phyloP scores from a whole-genome alignment of 2,113 vertebrate species.

The Sebastes schlegelii region DNA sequence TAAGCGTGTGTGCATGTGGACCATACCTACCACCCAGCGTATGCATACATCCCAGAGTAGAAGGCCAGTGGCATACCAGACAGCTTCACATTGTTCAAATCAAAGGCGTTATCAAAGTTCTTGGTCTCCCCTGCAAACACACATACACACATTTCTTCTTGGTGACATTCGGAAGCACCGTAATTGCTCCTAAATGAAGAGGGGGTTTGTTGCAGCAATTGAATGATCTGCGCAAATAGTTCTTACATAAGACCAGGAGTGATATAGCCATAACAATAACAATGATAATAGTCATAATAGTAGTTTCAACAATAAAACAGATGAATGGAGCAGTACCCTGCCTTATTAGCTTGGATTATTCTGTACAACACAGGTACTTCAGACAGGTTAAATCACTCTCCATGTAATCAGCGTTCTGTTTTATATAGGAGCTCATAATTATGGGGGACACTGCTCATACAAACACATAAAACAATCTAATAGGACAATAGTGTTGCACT shows the following conservation, averaged over 20 bases:
- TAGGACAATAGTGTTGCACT: neutral
- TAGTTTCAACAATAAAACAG: neutral
- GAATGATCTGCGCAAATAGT: neutral
- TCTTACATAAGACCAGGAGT: neutral
- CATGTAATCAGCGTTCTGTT: neutral
- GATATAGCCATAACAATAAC: neutral
- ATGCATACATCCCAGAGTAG: slow-evolving; percentile 99
- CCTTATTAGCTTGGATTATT: neutral
- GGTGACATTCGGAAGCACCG: neutral
- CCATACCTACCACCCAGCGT: slow-evolving; percentile 94
- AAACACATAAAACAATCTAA: neutral
- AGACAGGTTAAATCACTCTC: neutral
- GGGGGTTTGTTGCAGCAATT: neutral
- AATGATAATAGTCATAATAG: neutral
- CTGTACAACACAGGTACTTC: neutral
- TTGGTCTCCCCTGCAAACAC: slow-evolving; percentile 89
- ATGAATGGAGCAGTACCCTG: neutral
- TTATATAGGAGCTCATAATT: neutral
- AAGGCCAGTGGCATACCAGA: slow-evolving; percentile 93
- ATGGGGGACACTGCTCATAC: neutral
- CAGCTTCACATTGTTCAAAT: slow-evolving; percentile 84
- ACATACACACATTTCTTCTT: neutral
- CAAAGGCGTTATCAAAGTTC: slow-evolving; percentile 94
- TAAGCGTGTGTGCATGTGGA: neutral
- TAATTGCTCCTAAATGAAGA: neutral